These are phyloP conservation scores for Chamaedrilus cognettii DNA, from an alignment of 2,888 invertebrate species.

Conservation along the genomic window DNA sequence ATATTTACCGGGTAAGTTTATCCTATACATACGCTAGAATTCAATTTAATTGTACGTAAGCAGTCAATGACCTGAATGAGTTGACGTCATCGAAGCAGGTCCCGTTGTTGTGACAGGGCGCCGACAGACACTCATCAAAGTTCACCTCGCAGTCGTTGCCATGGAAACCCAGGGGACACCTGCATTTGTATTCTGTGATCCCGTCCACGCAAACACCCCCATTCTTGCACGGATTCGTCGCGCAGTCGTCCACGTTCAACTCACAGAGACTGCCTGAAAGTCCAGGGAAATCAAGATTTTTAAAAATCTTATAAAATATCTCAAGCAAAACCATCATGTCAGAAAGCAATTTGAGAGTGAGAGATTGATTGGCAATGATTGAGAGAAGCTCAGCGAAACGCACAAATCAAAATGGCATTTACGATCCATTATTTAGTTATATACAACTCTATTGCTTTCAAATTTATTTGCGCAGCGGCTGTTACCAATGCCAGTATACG, in stretches of 20 bases:
- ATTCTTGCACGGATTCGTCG: conserved; percentile 30
- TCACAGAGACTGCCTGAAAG: conserved; percentile 73
- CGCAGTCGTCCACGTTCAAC: conserved; percentile 63
- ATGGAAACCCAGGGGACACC: conserved; percentile 29
- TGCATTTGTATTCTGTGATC: conserved; percentile 38
- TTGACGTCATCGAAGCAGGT: conserved; percentile 39
- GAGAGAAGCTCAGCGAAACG: too few species aligned
- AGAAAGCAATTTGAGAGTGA: neutral
- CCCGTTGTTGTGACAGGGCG: conserved; percentile 43
- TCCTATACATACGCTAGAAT: too few species aligned
- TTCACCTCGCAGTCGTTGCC: conserved; percentile 41
- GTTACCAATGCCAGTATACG: too few species aligned
- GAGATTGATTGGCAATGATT: neutral
- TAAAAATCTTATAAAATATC: neutral
- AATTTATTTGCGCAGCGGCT: too few species aligned
- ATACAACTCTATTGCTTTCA: too few species aligned
- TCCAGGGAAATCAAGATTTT: too few species aligned
- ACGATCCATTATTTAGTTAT: too few species aligned
- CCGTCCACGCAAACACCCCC: conserved; percentile 41
- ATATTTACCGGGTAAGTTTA: too few species aligned
- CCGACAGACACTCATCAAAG: conserved; percentile 43
- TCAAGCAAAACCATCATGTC: conserved; percentile 7
- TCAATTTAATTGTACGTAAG: too few species aligned
- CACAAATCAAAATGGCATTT: too few species aligned
- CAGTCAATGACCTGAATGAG: conserved; percentile 21